Evolutionary conservation across 2,888 invertebrate species (phyloP).

Genomic region (Nomada fabriciana): DNA sequence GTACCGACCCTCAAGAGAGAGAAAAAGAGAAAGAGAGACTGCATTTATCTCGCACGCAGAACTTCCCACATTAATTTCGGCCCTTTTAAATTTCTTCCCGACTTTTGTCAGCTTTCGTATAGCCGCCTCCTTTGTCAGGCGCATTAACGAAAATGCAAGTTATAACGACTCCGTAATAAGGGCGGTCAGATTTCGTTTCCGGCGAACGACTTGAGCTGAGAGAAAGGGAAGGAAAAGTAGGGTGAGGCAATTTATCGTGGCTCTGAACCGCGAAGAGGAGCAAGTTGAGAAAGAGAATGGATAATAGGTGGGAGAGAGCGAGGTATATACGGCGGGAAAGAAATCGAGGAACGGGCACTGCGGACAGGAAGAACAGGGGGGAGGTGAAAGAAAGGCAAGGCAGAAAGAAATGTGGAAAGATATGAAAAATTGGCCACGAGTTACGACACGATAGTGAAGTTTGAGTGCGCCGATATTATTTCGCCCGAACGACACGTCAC

Average conservation of each 20-base stretch:
- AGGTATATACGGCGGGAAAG: background rate
- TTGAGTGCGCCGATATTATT: constrained; percentile 50
- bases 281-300: constrained; percentile 35
- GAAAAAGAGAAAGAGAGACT: background rate
- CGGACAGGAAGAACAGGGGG: background rate
- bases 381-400: background rate
- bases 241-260: constrained; percentile 64
- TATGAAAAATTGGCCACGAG: constrained; percentile 8
- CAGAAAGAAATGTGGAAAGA: background rate
- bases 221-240: constrained; percentile 13
- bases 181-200: constrained; percentile 55
- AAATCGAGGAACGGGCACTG: background rate
- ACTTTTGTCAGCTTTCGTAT: constrained; percentile 41
- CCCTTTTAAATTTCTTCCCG: constrained; percentile 28
- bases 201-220: constrained; percentile 46
- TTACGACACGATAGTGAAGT: background rate
- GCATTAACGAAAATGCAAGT: constrained; percentile 69
- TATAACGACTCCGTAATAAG: constrained; percentile 69
- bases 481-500: constrained; percentile 36
- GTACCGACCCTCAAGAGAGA: constrained; percentile 15
- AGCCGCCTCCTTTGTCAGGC: constrained; percentile 40
- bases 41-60: constrained; percentile 41
- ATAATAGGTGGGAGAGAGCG: constrained; percentile 25
- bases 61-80: constrained; percentile 57
- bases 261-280: constrained; percentile 39